phyloP scores from a whole-genome alignment of 2,888 invertebrate genomes.

The Periphyllus acericola region DNA sequence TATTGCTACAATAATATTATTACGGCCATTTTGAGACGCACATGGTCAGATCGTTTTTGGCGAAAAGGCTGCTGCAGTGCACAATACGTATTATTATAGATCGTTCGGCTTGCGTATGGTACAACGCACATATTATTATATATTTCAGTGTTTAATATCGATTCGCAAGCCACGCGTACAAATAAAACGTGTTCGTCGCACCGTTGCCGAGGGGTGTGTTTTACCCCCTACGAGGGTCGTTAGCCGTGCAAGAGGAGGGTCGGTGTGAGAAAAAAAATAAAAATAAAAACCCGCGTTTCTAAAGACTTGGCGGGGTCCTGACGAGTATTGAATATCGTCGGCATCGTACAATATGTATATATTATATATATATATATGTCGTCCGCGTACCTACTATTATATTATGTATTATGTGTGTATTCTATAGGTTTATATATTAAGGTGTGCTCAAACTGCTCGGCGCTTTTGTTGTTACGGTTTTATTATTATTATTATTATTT shows the following conservation, averaged over 20 bases:
- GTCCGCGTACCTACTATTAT: background rate
- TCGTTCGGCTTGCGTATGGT: background rate
- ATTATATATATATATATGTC: too few species aligned
- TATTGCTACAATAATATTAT: too few species aligned
- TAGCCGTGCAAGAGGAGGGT: conserved; percentile 9
- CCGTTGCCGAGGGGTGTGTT: background rate
- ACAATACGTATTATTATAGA: too few species aligned
- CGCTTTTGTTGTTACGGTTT: too few species aligned
- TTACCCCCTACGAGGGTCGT: background rate
- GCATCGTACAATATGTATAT: too few species aligned
- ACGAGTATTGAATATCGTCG: background rate
- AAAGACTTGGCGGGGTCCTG: background rate
- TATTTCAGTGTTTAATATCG: background rate
- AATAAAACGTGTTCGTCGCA: conserved; percentile 16
- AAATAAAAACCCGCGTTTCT: background rate
- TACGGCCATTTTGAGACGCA: too few species aligned
- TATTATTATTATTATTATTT: too few species aligned
- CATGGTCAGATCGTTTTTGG: too few species aligned
- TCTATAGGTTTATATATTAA: too few species aligned
- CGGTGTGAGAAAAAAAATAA: conserved; percentile 2
- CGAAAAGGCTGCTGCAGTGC: too few species aligned
- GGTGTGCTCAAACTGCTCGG: too few species aligned
- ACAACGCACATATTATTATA: background rate
- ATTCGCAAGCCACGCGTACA: background rate
- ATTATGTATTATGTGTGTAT: background rate